Evolutionary conservation across 2,113 vertebrate species (phyloP).

Genomic region (Ursus arctos): DNA sequence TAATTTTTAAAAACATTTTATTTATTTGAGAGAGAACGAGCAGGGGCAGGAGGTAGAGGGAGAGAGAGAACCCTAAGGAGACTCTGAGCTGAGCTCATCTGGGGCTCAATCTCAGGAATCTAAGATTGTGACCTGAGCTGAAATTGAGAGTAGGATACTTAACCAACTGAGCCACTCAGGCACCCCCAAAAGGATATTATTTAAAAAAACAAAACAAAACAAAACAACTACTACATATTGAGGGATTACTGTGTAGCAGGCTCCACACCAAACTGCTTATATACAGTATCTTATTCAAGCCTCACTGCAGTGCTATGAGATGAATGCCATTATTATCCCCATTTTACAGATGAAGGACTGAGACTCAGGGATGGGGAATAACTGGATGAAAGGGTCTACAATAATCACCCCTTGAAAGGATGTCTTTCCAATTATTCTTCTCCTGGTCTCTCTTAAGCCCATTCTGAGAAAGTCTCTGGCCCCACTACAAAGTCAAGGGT

Average conservation of each 20-base stretch:
- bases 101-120: not conserved
- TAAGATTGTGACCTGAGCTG: not conserved
- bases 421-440: not conserved
- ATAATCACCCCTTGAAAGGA: not conserved
- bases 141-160: not conserved
- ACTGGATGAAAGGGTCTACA: not conserved
- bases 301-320: not conserved
- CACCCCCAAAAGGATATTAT: not conserved
- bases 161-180: not conserved
- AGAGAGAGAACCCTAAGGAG: not conserved
- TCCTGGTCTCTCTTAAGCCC: not conserved
- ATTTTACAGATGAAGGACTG: not conserved
- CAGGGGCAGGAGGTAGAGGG: not conserved
- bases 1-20: not conserved
- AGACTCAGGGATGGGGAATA: not conserved
- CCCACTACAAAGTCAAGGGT: not conserved
- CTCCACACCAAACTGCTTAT: not conserved
- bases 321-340: not conserved
- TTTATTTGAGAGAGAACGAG: not conserved
- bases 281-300: not conserved
- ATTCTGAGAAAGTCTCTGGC: rapidly evolving
- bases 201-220: constrained; percentile 45
- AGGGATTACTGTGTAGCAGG: not conserved
- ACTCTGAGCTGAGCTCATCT: not conserved
- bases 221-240: not conserved